These are phyloP conservation scores for Lasioglossum pauxillum DNA, from an alignment of 2,888 invertebrate genomes.

Conservation along the genomic window DNA sequence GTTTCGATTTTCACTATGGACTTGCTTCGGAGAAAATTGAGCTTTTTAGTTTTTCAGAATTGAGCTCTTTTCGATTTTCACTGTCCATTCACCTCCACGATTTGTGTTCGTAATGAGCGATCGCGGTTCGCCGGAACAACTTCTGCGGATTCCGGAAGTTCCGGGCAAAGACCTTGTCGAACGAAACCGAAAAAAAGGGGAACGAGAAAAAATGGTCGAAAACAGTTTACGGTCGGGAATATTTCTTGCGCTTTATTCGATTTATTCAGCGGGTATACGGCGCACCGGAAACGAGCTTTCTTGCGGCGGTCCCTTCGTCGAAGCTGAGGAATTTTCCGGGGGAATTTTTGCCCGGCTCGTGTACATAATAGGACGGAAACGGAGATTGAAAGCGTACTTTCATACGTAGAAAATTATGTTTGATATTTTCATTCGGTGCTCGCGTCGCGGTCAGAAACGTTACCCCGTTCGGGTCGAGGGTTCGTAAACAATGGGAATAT, in stretches of 20 bases:
- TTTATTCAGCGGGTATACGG: neutral
- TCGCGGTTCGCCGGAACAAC: neutral
- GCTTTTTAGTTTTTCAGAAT: too few relatives aligned
- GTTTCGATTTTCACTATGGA: too few relatives aligned
- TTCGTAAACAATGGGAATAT: neutral
- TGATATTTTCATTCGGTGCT: neutral
- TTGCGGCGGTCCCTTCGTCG: neutral
- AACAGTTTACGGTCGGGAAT: slow-evolving; percentile 7
- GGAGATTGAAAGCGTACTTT: neutral
- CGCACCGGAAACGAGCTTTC: neutral
- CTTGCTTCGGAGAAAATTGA: too few relatives aligned
- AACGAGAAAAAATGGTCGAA: neutral
- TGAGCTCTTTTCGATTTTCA: too few relatives aligned
- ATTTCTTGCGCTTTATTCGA: slow-evolving; percentile 2
- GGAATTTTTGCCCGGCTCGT: neutral
- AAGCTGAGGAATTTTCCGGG: slow-evolving; percentile 4
- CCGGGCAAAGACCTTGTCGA: neutral
- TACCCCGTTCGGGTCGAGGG: neutral
- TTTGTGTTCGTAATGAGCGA: neutral
- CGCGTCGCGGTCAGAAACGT: neutral
- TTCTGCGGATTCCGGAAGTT: neutral
- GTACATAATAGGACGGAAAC: slow-evolving; percentile 8
- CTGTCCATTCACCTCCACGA: too few relatives aligned
- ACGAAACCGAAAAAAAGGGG: neutral
- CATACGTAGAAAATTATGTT: slow-evolving; percentile 1